Evolutionary conservation across 2,888 invertebrate genomes (phyloP), one percentile per base, ranked within the genome.

Genomic region (Nomada hirtipes): DNA sequence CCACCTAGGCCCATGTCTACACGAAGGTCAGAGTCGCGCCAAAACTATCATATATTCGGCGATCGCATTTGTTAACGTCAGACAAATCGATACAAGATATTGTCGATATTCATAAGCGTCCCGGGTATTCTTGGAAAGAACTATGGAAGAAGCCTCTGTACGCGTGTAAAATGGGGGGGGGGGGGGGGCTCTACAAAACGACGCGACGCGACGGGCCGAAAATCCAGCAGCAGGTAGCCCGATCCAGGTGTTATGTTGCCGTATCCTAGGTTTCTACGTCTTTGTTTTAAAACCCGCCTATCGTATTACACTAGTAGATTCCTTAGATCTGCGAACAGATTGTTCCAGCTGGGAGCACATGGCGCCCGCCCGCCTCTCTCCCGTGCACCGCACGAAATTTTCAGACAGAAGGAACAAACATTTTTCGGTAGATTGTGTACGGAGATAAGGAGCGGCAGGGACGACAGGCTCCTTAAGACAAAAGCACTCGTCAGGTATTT

Each of bases 171-270:
- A 70, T 57, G 72, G 72, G 57, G 55, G 13, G 72, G 57, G 55
- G 72, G 72, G 57, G 55, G 13, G 72, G 57, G 55, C 10, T 11
- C 11, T 15, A 52, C 71, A 70, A 68, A 78, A 82, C 73, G 76
- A 52, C 29, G 69, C 57, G 47, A 29, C 59, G 23, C 73, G 76
- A 52, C 42, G 69, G 67, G 47, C 42, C 59, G 23, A 63, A 64
- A 75, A 36, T 29, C 53, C 78, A 44, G 68, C 74, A 83, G 79
- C 83, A 83, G 83, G 83, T 83, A 83, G 83, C 83, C 71, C 29
- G 52, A 68, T 83, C 83, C 83, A 84, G 83, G 83, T 84, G 83
- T 83, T 83, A 79, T 70, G 83, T 83, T 83, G 83, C 83, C 65
- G 71, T 83, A 76, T 79, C 70, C 83, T 83, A 84, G 79, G 75